phyloP scores from a whole-genome alignment of 2,797 vertebrate species.

The Helostoma temminkii region DNA sequence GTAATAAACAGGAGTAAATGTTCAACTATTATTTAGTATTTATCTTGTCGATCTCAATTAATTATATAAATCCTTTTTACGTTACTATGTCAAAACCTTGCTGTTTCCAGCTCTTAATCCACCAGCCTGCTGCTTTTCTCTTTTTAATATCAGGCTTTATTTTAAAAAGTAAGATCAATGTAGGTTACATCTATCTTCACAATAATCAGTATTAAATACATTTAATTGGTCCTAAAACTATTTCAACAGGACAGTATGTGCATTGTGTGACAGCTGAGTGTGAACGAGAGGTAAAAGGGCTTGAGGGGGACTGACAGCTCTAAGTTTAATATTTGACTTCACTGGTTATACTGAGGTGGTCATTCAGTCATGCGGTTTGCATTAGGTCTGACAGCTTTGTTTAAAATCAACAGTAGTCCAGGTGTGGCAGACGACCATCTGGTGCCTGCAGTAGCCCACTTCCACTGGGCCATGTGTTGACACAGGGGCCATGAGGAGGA shows the following conservation, averaged over 20 bases:
- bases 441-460: constrained; percentile 57
- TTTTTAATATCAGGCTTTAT: neutral
- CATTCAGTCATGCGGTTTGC: constrained; percentile 52
- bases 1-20: too few relatives aligned
- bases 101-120: neutral
- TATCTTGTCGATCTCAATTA: too few relatives aligned
- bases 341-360: constrained; percentile 32
- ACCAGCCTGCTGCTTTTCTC: neutral
- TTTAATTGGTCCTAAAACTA: constrained; percentile 1
- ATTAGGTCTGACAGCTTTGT: constrained; percentile 71
- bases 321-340: constrained; percentile 78
- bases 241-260: constrained; percentile 19
- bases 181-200: neutral
- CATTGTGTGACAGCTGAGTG: constrained; percentile 25
- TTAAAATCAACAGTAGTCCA: constrained; percentile 75
- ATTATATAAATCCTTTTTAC: neutral
- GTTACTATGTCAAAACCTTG: neutral
- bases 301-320: neutral
- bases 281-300: constrained; percentile 12
- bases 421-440: constrained; percentile 68
- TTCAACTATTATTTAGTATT: too few relatives aligned
- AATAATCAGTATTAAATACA: neutral
- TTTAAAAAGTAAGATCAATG: neutral
- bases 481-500: constrained; percentile 51
- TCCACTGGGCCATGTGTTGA: constrained; percentile 56